phyloP scores from a whole-genome alignment of 2,888 invertebrate genomes.

The Subacronicta megacephala region DNA sequence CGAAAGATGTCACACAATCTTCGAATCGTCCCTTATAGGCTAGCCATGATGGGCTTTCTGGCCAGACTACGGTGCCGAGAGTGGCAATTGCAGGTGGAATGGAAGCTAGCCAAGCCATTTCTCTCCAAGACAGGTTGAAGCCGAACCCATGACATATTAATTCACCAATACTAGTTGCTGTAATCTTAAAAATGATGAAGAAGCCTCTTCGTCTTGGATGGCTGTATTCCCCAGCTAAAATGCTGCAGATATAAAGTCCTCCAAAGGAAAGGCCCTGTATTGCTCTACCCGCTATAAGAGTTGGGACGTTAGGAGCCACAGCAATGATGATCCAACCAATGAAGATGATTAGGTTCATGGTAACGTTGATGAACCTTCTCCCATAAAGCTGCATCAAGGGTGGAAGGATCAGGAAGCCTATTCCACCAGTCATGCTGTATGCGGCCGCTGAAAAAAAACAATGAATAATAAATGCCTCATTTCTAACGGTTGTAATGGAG shows the following conservation, averaged over 20 bases:
- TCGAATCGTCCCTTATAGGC: slow-evolving; percentile 50
- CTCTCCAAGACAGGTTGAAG: slow-evolving; percentile 40
- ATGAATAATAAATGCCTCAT: background rate
- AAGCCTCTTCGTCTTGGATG: slow-evolving; percentile 50
- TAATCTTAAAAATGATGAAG: slow-evolving; percentile 45
- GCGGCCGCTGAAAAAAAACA: slow-evolving; percentile 26
- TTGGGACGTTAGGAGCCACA: slow-evolving; percentile 34
- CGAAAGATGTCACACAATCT: slow-evolving; percentile 37
- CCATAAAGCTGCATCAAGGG: slow-evolving; percentile 51
- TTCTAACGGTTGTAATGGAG: too few species aligned
- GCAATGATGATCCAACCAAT: slow-evolving; percentile 42
- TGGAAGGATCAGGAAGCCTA: slow-evolving; percentile 43
- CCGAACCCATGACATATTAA: slow-evolving; percentile 45
- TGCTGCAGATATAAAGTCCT: slow-evolving; percentile 37
- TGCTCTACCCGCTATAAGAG: slow-evolving; percentile 39
- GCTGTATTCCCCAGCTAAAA: slow-evolving; percentile 46
- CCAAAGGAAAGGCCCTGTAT: slow-evolving; percentile 49
- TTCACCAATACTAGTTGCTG: slow-evolving; percentile 40
- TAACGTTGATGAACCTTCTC: slow-evolving; percentile 38
- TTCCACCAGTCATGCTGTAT: slow-evolving; percentile 38
- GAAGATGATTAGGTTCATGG: slow-evolving; percentile 36
- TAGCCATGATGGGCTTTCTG: slow-evolving; percentile 51
- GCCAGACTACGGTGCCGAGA: slow-evolving; percentile 37
- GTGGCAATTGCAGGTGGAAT: slow-evolving; percentile 39
- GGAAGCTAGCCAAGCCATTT: slow-evolving; percentile 36